Conservation (phyloP, 2,888 invertebrate genomes). For the Pristionchus fissidentatus region DNA sequence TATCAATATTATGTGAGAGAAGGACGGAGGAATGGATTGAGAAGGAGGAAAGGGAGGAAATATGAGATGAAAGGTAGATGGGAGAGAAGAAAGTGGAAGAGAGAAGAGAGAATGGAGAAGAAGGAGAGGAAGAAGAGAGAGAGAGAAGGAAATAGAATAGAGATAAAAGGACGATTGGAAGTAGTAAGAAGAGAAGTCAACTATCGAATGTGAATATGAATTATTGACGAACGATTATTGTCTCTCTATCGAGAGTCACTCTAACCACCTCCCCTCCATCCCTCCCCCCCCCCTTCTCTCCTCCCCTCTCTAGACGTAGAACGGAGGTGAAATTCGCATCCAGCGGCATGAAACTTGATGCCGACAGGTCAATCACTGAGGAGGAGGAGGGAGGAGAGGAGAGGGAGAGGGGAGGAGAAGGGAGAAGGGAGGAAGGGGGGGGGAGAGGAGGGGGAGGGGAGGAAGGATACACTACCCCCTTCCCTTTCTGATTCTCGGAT, state of each 20-base stretch:
- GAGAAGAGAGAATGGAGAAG: neutral
- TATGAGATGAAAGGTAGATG: neutral
- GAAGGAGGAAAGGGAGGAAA: constrained; percentile 33
- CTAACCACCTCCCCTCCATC: neutral
- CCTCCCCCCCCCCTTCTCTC: neutral
- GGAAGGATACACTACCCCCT: neutral
- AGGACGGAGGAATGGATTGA: neutral
- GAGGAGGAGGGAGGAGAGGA: neutral
- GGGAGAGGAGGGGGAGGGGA: neutral
- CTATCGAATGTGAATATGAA: constrained; percentile 4
- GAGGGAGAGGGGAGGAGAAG: neutral
- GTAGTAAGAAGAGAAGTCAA: neutral
- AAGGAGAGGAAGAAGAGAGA: neutral
- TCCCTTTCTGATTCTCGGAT: neutral
- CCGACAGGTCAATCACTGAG: constrained; percentile 24
- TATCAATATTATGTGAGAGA: neutral
- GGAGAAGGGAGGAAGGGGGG: neutral
- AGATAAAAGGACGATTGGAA: constrained; percentile 25
- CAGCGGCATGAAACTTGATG: constrained; percentile 17
- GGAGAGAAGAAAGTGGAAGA: constrained; percentile 20
- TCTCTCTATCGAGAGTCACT: neutral
- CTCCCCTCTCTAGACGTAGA: constrained; percentile 13
- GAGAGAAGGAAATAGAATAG: constrained; percentile 22
- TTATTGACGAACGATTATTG: constrained; percentile 30
- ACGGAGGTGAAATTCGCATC: constrained; percentile 19